Percentiles rank a stretch among this genome's conserved stretches.
Conservation (phyloP, 1,140 invertebrate genomes). For the Drosophila kikkawai region DNA sequence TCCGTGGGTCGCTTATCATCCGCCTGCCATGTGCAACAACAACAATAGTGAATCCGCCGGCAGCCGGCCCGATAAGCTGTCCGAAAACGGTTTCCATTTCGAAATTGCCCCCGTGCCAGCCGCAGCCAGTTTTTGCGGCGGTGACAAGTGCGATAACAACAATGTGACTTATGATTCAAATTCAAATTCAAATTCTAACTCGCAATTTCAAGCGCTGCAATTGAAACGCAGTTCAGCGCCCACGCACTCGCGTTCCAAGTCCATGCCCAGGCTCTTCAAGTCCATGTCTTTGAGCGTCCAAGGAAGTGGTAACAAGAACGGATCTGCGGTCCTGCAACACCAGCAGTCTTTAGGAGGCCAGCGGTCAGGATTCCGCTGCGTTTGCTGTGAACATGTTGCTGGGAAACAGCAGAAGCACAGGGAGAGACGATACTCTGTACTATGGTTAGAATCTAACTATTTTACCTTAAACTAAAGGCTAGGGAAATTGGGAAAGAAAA, state of each 20-base stretch:
- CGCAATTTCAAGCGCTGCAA: slow-evolving; percentile 29
- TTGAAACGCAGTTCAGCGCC: slow-evolving; percentile 58
- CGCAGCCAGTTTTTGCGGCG: slow-evolving; percentile 9
- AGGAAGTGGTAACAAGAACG: slow-evolving; percentile 18
- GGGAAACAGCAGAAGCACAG: slow-evolving; percentile 7
- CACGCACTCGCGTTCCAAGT: slow-evolving; percentile 21
- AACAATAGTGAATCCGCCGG: slow-evolving; percentile 47
- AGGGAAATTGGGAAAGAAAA: no score
- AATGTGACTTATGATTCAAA: slow-evolving; percentile 40
- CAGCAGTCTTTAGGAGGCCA: slow-evolving; percentile 26
- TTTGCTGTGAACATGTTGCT: slow-evolving; percentile 51
- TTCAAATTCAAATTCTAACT: slow-evolving; percentile 4
- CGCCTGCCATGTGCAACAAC: slow-evolving; percentile 67
- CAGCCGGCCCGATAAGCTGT: slow-evolving; percentile 54
- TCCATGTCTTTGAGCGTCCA: slow-evolving; percentile 59
- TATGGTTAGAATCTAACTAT: slow-evolving; percentile 12
- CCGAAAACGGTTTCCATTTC: slow-evolving; percentile 62
- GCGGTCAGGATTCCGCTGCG: slow-evolving; percentile 64
- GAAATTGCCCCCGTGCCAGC: slow-evolving; percentile 32
- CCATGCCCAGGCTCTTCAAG: slow-evolving; percentile 54
- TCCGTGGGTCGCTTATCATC: slow-evolving; percentile 43
- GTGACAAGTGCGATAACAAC: slow-evolving; percentile 37
- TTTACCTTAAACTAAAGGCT: background rate
- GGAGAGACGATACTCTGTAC: slow-evolving; percentile 7
- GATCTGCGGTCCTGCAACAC: slow-evolving; percentile 19